Evolutionary conservation across 1,140 invertebrate species (phyloP).

Genomic region (Ooceraea biroi): DNA sequence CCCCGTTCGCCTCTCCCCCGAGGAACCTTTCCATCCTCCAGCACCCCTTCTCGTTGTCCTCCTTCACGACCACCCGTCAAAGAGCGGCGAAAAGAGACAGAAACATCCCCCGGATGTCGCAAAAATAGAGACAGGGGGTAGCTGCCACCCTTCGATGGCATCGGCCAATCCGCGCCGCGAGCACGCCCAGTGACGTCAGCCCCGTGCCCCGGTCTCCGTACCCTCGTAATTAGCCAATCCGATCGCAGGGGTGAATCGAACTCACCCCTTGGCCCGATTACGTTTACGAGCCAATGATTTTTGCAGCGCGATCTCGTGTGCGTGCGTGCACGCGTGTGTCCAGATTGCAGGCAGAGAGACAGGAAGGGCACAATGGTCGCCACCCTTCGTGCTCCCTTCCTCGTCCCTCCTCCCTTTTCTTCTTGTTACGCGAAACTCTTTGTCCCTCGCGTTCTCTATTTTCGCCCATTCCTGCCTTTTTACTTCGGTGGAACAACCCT

Average conservation of each 20-base stretch:
- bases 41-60: neutral
- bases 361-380: conserved; percentile 48
- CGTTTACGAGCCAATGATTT: conserved; percentile 81
- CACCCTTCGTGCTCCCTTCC: conserved; percentile 44
- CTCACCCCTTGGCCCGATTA: conserved; percentile 64
- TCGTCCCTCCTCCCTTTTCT: conserved; percentile 43
- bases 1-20: conserved; percentile 2
- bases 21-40: conserved; percentile 20
- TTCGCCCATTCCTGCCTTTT: conserved; percentile 15
- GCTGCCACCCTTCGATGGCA: conserved; percentile 42
- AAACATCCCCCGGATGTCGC: conserved; percentile 30
- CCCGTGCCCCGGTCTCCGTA: conserved; percentile 58
- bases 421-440: conserved; percentile 13
- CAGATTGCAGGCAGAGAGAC: conserved; percentile 46
- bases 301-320: conserved; percentile 32
- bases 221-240: conserved; percentile 82
- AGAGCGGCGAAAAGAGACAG: neutral
- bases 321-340: conserved; percentile 14
- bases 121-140: conserved; percentile 52
- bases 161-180: conserved; percentile 78
- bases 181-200: conserved; percentile 82
- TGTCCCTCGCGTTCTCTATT: conserved; percentile 42
- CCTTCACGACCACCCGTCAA: conserved; percentile 41
- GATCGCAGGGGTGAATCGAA: conserved; percentile 63
- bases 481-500: conserved; percentile 24